Base-by-base conservation (phyloP, 2,888 invertebrate species). In the Rhagonycha fulva region DNA sequence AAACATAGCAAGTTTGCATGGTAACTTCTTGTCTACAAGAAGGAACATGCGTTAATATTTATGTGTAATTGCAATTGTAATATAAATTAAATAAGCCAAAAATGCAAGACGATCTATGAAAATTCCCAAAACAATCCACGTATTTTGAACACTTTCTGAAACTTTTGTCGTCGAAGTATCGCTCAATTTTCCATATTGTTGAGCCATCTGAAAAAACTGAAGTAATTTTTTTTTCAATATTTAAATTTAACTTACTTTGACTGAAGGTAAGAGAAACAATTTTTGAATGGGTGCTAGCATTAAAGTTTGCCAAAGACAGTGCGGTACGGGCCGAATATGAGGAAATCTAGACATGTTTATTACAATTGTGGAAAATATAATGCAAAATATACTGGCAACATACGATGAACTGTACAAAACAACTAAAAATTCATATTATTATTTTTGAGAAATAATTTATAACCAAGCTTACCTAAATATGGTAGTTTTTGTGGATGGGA, bases 91-190 rank as follows among this genome's bases (percentile, higher is more conserved):
- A 79, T 83, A 86, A 26, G 83, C 70, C 30, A 84, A 72, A 81
- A 87, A 86, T 5, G 83, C 71, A 28, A 87, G 74, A 75, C 87
- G 80, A 71, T 88, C 87, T 23, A 88, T 82, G n/a, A 82, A 81
- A 14, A 83, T 79, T 26, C 84, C 85, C 1, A 87, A 77, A 24
- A 85, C 78, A 62, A 84, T 82, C 87, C 87, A 87, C 73, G 84
- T 82, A 23, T 81, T 80, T 79, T 85, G 85, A 9, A 82, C 78
- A 24, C 81, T 80, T 62, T 82, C 83, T 30, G 82, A 80, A 26
- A 61, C 68, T 77, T 80, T 80, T 7, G 79, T 71, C 62, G 62
- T 71, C n/a, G 68, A 11, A 3, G 66, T 10, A 12, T 76, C 78
- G 4, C 67, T 76, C 32, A 85, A 72, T 73, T 84, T 83, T 66